These are phyloP conservation scores for Phataginus tetradactyla DNA, from an alignment of 2,797 vertebrate species.

Conservation along the genomic window DNA sequence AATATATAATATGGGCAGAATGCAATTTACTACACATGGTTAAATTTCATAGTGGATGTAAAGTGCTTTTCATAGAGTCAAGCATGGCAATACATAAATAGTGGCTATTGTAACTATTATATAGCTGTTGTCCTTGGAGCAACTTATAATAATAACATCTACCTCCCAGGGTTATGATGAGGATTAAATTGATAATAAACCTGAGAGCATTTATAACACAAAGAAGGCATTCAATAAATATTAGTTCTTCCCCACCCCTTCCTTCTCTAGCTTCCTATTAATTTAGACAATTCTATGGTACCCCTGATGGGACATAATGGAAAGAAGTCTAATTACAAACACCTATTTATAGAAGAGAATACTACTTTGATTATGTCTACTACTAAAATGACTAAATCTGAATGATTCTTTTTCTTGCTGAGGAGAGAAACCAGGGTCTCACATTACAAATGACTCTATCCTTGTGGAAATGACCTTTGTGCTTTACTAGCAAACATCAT, in stretches of 20 bases:
- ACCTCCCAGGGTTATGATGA: neutral
- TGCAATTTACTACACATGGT: neutral
- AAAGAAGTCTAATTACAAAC: slow-evolving; percentile 32
- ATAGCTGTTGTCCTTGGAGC: neutral
- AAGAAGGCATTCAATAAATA: neutral
- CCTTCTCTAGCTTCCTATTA: neutral
- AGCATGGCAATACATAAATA: neutral
- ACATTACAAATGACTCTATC: slow-evolving; percentile 42
- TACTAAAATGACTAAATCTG: slow-evolving; percentile 26
- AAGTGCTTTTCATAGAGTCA: slow-evolving; percentile 9
- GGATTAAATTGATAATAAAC: slow-evolving; percentile 45
- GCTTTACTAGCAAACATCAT: slow-evolving; percentile 77
- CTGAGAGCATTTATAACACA: neutral
- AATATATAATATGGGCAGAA: neutral
- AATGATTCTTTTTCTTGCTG: slow-evolving; percentile 27
- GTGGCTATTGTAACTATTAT: neutral
- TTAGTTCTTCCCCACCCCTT: neutral
- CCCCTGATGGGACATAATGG: neutral
- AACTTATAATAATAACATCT: neutral
- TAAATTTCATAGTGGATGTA: neutral
- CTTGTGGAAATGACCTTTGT: slow-evolving; percentile 71
- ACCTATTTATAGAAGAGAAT: neutral
- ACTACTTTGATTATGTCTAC: neutral
- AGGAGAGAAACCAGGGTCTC: slow-evolving; percentile 7
- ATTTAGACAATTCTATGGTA: slow-evolving; percentile 5